Conservation (phyloP, 2,113 vertebrate species). For the Tenrec ecaudatus region DNA sequence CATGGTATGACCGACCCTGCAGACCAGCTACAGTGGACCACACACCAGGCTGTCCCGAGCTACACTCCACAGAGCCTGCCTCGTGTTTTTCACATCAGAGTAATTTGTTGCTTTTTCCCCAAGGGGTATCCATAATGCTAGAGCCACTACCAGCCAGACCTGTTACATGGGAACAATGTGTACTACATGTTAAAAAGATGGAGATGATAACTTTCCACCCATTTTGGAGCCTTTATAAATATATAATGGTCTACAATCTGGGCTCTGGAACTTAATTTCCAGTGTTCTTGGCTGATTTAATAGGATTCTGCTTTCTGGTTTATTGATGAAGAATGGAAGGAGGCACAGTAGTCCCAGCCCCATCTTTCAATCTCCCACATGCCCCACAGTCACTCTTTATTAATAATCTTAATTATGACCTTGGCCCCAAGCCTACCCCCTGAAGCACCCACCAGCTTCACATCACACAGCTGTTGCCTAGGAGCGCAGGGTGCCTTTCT, state of each 20-base stretch:
- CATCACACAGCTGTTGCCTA: background rate
- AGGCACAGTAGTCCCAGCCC: no score
- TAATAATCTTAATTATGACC: no score
- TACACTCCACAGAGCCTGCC: background rate
- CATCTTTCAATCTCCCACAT: no score
- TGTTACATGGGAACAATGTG: background rate
- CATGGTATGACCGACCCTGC: background rate
- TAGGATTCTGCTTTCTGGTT: background rate
- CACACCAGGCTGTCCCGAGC: background rate
- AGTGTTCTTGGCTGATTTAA: background rate
- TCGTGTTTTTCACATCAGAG: background rate
- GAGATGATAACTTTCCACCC: background rate
- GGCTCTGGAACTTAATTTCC: background rate
- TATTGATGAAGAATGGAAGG: background rate
- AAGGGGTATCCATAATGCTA: background rate
- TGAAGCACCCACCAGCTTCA: no score
- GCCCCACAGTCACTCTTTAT: no score
- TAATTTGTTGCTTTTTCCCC: background rate
- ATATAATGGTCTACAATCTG: background rate
- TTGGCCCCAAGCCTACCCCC: no score
- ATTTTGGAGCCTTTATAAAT: constrained; percentile 5
- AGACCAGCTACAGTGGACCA: background rate
- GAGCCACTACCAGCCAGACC: background rate
- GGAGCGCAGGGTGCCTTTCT: background rate
- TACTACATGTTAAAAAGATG: background rate